Evolutionary conservation across 2,888 invertebrate genomes (phyloP), one percentile per base, ranked within the genome.

Genomic region (Eupithecia tripunctaria): DNA sequence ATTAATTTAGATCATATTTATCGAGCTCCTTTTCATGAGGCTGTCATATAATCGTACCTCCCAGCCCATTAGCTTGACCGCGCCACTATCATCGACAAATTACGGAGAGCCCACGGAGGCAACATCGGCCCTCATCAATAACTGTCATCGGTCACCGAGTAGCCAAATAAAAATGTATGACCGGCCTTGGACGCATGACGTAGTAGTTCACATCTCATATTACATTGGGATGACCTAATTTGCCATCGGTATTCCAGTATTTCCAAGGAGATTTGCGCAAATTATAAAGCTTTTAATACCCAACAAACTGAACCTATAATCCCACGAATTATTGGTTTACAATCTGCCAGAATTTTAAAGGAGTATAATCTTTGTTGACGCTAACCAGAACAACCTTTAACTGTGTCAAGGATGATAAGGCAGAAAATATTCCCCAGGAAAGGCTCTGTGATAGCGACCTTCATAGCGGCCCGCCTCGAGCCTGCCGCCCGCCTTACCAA

Each of bases 121-220:
- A 83, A 86, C 85, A 84, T 84, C 79, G 83, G 86, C 79, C 83
- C 84, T 84, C 93, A 94, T 94, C 92, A 92, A 94, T 94, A 92
- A 88, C 92, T 91, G 93, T 91, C 94, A 89, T 85, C 89, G 84
- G 89, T 87, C 87, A 88, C 87, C 82, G 87, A 89, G 89, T 87
- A 89, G 88, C 91, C 89, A 91, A 91, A 91, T 90, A 91, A 89
- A 90, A 90, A 88, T 88, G 91, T 90, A 89, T 91, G 89, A 87
- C 88, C 88, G 86, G 82, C 86, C 72, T 64, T 21, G 25, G 64
- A 64, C 21, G 38, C 38, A 81, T 89, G 89, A 89, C 87, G 86
- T 81, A 81, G 81, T 62, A 82, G 82, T 86, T 36, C 80, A 86
- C 79, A 81, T 86, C 86, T 88, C 87, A 81, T 84, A 83, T 91